phyloP scores from a whole-genome alignment of 2,113 vertebrate species.

The Tretioscincus oriximinensis region DNA sequence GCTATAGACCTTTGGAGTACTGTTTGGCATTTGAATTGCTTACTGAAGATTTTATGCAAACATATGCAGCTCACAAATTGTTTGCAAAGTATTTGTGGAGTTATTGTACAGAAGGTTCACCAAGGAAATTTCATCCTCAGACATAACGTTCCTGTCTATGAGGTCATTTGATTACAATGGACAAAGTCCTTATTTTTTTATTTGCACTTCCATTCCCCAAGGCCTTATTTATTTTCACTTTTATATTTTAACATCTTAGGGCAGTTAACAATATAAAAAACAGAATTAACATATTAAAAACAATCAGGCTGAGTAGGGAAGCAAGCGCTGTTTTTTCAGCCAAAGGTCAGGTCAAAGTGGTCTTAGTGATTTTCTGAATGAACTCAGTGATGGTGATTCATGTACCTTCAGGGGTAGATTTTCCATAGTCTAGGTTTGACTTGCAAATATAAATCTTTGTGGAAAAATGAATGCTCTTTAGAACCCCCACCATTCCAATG shows the following conservation, averaged over 20 bases:
- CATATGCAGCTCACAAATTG: constrained; percentile 30
- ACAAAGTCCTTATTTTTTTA: not conserved
- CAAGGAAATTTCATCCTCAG: constrained; percentile 1
- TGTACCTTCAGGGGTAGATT: too few species aligned
- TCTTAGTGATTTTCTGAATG: too few species aligned
- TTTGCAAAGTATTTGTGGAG: constrained; percentile 21
- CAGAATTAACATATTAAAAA: too few species aligned
- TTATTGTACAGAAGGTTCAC: constrained; percentile 11
- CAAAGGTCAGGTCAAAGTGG: too few species aligned
- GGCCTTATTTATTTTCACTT: too few species aligned
- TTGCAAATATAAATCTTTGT: not conserved
- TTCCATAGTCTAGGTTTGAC: not conserved
- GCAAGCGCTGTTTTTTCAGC: too few species aligned
- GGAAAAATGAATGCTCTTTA: not conserved
- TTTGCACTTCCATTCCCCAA: too few species aligned
- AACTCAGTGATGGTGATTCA: too few species aligned
- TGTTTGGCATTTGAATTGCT: constrained; percentile 30
- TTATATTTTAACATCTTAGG: too few species aligned
- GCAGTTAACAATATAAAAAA: too few species aligned
- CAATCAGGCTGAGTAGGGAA: too few species aligned
- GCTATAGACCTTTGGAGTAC: constrained; percentile 29
- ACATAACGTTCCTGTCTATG: not conserved
- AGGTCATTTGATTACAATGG: not conserved
- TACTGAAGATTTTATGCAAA: constrained; percentile 32
- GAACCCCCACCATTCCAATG: not conserved